Base-by-base conservation (phyloP, 1,140 invertebrate species). In the Contarinia nasturtii region DNA sequence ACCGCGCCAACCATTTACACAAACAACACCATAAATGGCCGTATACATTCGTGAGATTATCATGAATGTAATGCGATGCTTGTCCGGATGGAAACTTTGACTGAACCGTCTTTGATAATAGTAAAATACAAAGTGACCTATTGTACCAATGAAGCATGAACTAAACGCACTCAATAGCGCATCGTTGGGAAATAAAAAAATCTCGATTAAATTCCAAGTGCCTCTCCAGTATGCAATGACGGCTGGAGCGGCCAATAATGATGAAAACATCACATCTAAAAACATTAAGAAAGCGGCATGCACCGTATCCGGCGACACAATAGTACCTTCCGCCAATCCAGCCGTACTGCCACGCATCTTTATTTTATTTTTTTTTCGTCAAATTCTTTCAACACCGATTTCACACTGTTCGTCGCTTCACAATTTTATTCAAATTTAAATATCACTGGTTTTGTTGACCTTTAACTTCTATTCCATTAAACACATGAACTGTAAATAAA, bases 211-310 rank as follows among this genome's bases (percentile, higher is more conserved):
- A 40, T 75, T 72, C 84, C 84, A 90, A 22, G 82, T 83, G 45
- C 83, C 82, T 22, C 86, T 70, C 86, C 86, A 90, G 58, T 87
- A 89, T 42, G 76, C 74, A 8, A 90, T 82, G 2, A 87, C 83
- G 10, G 79, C 73, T 8, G 85, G 85, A 1, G 80, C 78, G 7
- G 86, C 74, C 11, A 89, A 67, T 1, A 74, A 56, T 41, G 77
- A 74, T 5, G 83, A 79, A 54, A 89, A 72, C 14, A 80, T 54
- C 12, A 71, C 69, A 59, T 89, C 86, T 38, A 85, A 61, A 41
- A 79, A 55, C 12, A 74, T 73, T 17, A 86, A 67, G 7, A 82
- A 64, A 2, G 69, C 65, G 52, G 76, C 63, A 52, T 57, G 66
- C 55, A 57, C 61, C 64, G 52, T 65, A 61, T 55, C 66, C 61